These are phyloP conservation scores for Platygyra sinensis DNA, from an alignment of 64 coral and sea anemone species.

Conservation along the genomic window DNA sequence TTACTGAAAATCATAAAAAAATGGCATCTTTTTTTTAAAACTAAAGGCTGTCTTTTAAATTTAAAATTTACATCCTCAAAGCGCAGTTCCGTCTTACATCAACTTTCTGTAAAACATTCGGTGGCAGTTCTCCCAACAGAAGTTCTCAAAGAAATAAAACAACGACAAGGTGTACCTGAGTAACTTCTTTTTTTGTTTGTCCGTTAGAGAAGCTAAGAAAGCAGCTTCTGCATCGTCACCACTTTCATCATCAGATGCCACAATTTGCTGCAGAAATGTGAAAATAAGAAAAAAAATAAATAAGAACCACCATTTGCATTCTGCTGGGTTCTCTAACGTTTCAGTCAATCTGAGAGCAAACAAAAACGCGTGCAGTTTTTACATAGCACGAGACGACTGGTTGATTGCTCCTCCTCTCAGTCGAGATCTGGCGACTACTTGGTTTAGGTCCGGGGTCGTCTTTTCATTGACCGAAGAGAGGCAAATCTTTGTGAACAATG, in stretches of 20 bases:
- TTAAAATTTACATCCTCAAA: no score
- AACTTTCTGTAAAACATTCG: not conserved
- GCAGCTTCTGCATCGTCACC: constrained; percentile 80
- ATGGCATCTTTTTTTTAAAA: no score
- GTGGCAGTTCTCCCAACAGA: not conserved
- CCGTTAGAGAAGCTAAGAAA: constrained; percentile 74
- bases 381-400: no score
- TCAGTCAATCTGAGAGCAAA: no score
- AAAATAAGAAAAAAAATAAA: not conserved
- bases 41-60: no score
- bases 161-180: constrained; percentile 46
- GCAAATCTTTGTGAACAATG: no score
- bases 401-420: no score
- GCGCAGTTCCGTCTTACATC: not conserved
- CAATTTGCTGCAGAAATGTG: constrained; percentile 64
- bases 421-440: no score
- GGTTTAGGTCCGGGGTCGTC: no score
- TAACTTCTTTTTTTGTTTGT: constrained; percentile 84
- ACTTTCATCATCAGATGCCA: constrained; percentile 77
- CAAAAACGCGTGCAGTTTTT: no score
- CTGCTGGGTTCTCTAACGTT: not conserved
- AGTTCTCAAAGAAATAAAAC: not conserved
- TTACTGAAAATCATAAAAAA: no score
- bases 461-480: no score
- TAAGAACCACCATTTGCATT: not conserved